phyloP scores from a whole-genome alignment of 2,888 invertebrate species.

The Andrena bucephala region DNA sequence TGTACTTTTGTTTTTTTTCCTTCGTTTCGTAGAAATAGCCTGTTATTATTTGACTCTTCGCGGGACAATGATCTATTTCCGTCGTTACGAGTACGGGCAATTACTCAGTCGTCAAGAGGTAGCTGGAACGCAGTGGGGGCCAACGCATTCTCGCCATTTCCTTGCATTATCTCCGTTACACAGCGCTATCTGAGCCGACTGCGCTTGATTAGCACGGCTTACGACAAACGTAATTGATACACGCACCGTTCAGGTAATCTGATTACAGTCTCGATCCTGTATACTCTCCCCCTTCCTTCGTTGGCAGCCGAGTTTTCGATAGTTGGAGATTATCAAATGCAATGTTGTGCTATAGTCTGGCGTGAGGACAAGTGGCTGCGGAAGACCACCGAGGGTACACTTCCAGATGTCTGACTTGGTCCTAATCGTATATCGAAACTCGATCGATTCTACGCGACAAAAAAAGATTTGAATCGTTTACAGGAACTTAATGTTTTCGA shows the following conservation, averaged over 20 bases:
- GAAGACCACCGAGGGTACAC: too few relatives aligned
- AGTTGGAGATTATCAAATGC: not conserved
- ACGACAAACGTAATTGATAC: conserved; percentile 47
- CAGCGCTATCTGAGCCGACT: conserved; percentile 23
- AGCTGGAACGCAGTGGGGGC: conserved; percentile 61
- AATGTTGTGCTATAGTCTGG: not conserved
- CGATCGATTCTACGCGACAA: too few relatives aligned
- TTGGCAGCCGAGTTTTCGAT: not conserved
- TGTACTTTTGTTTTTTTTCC: not conserved
- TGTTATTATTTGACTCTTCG: conserved; percentile 26
- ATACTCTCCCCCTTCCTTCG: not conserved
- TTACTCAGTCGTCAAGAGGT: conserved; percentile 64
- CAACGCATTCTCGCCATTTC: conserved; percentile 39
- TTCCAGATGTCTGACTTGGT: too few relatives aligned
- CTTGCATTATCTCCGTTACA: conserved; percentile 38
- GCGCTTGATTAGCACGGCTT: conserved; percentile 50
- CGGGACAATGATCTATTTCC: conserved; percentile 51
- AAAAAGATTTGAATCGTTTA: too few relatives aligned
- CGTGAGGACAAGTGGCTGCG: not conserved
- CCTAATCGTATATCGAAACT: too few relatives aligned
- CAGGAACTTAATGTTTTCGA: too few relatives aligned
- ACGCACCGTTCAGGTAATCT: conserved; percentile 19
- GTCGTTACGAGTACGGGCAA: conserved; percentile 44
- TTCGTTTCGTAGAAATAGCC: not conserved
- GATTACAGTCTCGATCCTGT: conserved; percentile 31